phyloP scores from a whole-genome alignment of 2,113 vertebrate genomes.

The Tapirus terrestris region DNA sequence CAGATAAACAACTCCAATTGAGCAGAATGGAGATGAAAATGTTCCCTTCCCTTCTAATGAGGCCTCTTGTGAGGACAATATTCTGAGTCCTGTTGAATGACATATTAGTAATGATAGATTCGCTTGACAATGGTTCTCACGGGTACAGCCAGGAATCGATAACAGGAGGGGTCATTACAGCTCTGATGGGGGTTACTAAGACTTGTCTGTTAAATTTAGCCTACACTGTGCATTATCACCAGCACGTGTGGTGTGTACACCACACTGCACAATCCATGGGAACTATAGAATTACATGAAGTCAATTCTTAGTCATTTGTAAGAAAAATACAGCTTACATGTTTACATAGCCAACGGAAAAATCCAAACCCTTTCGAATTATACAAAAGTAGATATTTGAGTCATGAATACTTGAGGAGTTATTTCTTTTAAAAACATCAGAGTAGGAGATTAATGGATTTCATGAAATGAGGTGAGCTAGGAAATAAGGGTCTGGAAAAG shows the following conservation, averaged over 20 bases:
- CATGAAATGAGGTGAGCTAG: not conserved
- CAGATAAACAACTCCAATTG: not conserved
- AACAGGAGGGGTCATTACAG: not conserved
- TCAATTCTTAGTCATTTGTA: not conserved
- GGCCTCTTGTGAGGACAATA: not conserved
- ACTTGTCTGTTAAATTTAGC: not conserved
- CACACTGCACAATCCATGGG: fast-evolving
- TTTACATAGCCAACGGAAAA: not conserved
- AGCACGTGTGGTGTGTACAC: fast-evolving
- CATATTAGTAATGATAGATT: not conserved
- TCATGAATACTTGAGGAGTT: not conserved
- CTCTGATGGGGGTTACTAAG: not conserved
- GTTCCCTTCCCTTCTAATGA: not conserved
- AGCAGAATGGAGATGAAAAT: not conserved
- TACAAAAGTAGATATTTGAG: not conserved
- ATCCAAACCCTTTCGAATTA: not conserved
- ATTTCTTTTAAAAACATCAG: not conserved
- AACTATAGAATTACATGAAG: fast-evolving
- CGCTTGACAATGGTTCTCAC: not conserved
- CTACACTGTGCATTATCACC: fast-evolving
- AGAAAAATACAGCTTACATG: not conserved
- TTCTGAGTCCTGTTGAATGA: not conserved
- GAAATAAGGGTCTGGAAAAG: not conserved
- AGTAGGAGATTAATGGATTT: not conserved
- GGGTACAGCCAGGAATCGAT: not conserved